Base-by-base conservation (phyloP, 2,113 vertebrate species). In the Rattus rattus region DNA sequence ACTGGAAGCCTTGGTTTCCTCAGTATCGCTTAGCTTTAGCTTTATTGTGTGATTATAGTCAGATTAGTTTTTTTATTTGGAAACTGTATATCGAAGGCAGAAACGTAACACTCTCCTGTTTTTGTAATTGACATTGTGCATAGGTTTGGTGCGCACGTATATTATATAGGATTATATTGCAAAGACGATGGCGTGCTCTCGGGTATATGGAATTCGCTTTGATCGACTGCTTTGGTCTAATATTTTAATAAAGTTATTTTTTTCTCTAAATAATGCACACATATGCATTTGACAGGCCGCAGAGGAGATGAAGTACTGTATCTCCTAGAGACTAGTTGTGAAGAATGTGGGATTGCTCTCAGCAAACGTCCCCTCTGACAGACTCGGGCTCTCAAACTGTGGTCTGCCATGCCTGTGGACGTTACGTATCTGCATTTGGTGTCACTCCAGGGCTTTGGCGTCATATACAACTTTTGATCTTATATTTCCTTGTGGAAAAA, bases 1-100 rank as follows among this genome's bases (percentile, higher is more conserved):
- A 97, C 97, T 90, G 90, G 95, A 98, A 95, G 86, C 94, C 73
- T 96, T 97, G 94, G 95, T 10, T 75, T 88, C 76, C 92, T 92
- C 92, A 8, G 90, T 88, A 59, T 94, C 92, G 92, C 63, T 84
- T 89, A 72, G 52, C 17, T 92, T 81, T 89, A 81, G 65, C 22
- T 92, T 81, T 65, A 56, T 43, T 90, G 54, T 77, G 70, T 94
- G 79, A 69, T 91, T 94, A 95, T 84, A 73, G 75, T 61, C 88
- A 90, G 89, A 20, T 47, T 30, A 75, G 56, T 26, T 65, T 92
- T 91, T 73, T 73, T 91, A 39, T 91, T 75, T 83, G 20, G 63
- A 95, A 94, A 90, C 49, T 20, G 54, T 84, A 43, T 88, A 33
- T 79, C 73, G 91, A 43, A 43, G 33, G 70, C 69, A 61, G 52